These are phyloP conservation scores for Amiota mariae DNA, from an alignment of 2,888 invertebrate genomes.

Conservation along the genomic window DNA sequence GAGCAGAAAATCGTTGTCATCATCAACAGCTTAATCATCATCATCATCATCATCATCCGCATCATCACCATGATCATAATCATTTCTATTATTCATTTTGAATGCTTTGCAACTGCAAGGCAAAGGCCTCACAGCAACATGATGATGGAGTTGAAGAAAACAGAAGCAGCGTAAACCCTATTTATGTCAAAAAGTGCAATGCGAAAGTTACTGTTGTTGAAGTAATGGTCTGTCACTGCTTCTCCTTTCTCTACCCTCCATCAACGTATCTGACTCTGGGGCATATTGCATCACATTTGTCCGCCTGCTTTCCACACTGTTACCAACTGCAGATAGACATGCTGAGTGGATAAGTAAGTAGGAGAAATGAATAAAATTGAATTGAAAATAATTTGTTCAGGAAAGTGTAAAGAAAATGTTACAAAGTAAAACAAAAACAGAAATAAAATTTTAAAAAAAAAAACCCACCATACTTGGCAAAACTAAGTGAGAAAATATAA, in stretches of 20 bases:
- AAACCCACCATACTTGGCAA: too few species aligned
- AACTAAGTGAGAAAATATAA: background rate
- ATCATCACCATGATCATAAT: background rate
- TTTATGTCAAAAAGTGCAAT: constrained; percentile 2
- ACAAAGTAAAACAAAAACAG: background rate
- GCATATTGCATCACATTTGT: too few species aligned
- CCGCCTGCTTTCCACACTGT: too few species aligned
- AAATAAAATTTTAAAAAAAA: too few species aligned
- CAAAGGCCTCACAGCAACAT: too few species aligned
- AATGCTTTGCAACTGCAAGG: too few species aligned
- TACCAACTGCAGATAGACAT: too few species aligned
- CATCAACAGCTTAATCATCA: constrained; percentile 6
- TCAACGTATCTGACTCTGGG: too few species aligned
- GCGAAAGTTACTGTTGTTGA: background rate
- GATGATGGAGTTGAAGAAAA: background rate
- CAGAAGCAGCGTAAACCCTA: background rate
- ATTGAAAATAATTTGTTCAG: constrained; percentile 23
- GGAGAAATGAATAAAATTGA: constrained; percentile 17
- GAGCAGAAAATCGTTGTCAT: constrained; percentile 3
- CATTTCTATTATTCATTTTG: background rate
- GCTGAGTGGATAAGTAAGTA: too few species aligned
- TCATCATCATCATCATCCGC: too few species aligned
- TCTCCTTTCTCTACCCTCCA: too few species aligned
- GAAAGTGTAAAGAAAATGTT: constrained; percentile 16
- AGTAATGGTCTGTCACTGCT: too few species aligned